Conservation (phyloP, 2,888 invertebrate genomes). For the Spialia ferax region DNA sequence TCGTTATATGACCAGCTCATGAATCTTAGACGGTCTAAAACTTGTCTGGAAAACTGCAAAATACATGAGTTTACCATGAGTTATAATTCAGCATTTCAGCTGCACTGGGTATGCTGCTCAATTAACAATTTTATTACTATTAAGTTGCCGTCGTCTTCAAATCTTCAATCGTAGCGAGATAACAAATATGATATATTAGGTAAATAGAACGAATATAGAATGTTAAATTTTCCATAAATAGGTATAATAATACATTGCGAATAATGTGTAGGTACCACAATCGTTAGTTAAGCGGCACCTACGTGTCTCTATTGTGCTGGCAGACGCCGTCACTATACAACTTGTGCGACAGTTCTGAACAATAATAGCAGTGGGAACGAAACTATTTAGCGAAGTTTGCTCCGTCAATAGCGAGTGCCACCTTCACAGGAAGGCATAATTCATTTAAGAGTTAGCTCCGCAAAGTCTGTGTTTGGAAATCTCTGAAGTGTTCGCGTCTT, state of each 20-base stretch:
- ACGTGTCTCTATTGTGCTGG: conserved; percentile 61
- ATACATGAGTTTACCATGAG: too few relatives aligned
- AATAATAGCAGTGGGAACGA: conserved; percentile 81
- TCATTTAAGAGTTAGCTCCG: conserved; percentile 80
- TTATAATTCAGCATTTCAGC: too few relatives aligned
- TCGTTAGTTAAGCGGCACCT: background rate
- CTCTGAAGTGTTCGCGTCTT: conserved; percentile 52
- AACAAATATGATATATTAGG: too few relatives aligned
- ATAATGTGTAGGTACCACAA: background rate
- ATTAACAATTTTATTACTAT: too few relatives aligned
- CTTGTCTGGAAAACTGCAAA: too few relatives aligned
- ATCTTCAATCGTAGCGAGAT: too few relatives aligned
- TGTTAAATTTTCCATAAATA: background rate
- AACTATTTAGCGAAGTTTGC: conserved; percentile 84
- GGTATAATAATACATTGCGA: background rate
- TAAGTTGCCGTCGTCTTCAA: too few relatives aligned
- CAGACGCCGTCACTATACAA: conserved; percentile 58
- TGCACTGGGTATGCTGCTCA: background rate
- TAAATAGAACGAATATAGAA: background rate
- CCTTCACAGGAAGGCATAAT: conserved; percentile 77
- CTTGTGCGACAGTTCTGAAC: conserved; percentile 78
- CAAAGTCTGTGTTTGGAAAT: conserved; percentile 59
- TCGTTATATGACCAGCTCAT: too few relatives aligned
- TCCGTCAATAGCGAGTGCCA: conserved; percentile 81
- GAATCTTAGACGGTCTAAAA: too few relatives aligned